phyloP scores from a whole-genome alignment of 2,113 vertebrate genomes.

The Paraplagusia blochii region DNA sequence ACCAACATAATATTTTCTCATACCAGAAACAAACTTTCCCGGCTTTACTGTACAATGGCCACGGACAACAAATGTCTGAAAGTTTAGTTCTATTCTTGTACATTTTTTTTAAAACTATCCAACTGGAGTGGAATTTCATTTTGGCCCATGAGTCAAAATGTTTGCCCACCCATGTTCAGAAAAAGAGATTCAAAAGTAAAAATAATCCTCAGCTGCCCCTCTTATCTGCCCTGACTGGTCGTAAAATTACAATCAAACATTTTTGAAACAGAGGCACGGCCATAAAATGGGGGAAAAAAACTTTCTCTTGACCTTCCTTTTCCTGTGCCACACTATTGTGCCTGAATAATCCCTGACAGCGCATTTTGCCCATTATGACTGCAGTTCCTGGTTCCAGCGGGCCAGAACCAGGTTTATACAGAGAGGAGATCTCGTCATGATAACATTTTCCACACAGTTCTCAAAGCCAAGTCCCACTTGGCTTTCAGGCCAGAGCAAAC shows the following conservation, averaged over 20 bases:
- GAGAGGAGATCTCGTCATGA: conserved; percentile 29
- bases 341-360: conserved; percentile 24
- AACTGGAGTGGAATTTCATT: neutral
- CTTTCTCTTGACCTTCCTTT: conserved; percentile 21
- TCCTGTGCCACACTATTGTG: conserved; percentile 24
- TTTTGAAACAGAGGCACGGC: neutral
- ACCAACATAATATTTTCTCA: no score
- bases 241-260: neutral
- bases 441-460: conserved; percentile 43
- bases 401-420: conserved; percentile 32
- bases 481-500: conserved; percentile 33
- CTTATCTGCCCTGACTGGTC: neutral
- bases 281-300: conserved; percentile 17
- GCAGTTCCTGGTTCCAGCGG: conserved; percentile 20
- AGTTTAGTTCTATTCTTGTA: no score
- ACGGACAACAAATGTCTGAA: no score
- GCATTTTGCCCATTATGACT: conserved; percentile 33
- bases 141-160: neutral
- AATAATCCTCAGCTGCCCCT: neutral
- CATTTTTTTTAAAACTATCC: no score
- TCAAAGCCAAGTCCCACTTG: conserved; percentile 24
- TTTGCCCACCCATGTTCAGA: neutral
- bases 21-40: no score
- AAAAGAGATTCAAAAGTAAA: neutral
- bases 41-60: no score